These are phyloP conservation scores for Gymnothorax reevesii DNA, from an alignment of 2,797 vertebrate genomes.

Conservation along the genomic window DNA sequence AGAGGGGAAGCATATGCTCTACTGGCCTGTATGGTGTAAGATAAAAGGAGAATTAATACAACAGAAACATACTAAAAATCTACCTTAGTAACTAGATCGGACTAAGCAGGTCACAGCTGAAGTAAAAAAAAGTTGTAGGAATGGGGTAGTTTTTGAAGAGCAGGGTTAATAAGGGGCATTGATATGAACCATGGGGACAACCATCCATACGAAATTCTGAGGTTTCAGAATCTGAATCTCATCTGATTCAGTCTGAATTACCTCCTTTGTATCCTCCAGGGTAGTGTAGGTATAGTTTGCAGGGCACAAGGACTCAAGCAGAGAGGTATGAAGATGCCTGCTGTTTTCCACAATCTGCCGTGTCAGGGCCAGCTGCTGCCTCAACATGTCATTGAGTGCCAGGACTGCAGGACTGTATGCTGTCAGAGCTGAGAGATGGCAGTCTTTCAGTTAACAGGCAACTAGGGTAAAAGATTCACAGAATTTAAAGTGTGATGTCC, in stretches of 20 bases:
- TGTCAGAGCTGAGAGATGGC: constrained; percentile 68
- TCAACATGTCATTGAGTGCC: constrained; percentile 76
- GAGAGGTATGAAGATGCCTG: constrained; percentile 68
- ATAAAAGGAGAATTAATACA: too few relatives aligned
- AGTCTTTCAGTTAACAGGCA: not conserved
- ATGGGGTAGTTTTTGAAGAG: too few relatives aligned
- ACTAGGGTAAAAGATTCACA: not conserved
- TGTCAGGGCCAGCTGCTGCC: constrained; percentile 80
- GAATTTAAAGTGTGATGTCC: not conserved
- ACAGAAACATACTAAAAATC: too few relatives aligned
- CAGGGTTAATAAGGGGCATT: too few relatives aligned
- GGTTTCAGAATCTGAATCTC: not conserved
- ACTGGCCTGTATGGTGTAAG: too few relatives aligned
- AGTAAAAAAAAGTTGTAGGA: too few relatives aligned
- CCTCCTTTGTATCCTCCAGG: constrained; percentile 83
- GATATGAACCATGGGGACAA: too few relatives aligned
- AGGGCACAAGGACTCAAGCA: constrained; percentile 71
- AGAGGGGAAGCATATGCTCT: too few relatives aligned
- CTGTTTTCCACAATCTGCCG: constrained; percentile 70
- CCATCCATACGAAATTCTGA: not conserved
- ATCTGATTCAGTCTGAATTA: constrained; percentile 43
- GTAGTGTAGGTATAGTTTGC: constrained; percentile 85
- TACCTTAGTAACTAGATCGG: too few relatives aligned
- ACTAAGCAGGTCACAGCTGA: too few relatives aligned
- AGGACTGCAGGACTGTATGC: constrained; percentile 68